Evolutionary conservation across 37 sponge, comb jelly and placozoan species (phyloP).

Genomic region (Cladorhizidae sp.): DNA sequence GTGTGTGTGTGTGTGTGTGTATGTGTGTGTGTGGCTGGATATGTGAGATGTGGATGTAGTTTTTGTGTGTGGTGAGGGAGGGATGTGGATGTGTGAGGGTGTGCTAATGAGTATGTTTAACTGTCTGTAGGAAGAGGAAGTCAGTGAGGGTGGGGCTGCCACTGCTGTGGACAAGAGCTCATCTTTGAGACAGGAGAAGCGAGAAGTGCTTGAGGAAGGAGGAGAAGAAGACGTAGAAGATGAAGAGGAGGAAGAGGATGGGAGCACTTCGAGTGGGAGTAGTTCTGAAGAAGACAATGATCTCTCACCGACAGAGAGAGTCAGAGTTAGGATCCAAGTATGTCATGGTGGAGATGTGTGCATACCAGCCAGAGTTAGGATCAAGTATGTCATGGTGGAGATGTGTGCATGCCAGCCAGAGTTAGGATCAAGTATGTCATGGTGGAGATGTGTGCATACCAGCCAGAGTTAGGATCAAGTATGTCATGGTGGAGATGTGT

Average conservation of each 20-base stretch:
- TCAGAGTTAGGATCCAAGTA: conserved; percentile 36
- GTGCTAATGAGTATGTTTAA: neutral
- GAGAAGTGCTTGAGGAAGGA: conserved; percentile 50
- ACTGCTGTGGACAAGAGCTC: neutral
- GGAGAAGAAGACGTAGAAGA: conserved; percentile 29
- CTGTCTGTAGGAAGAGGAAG: conserved; percentile 26
- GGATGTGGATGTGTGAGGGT: too few relatives aligned
- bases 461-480: too few relatives aligned
- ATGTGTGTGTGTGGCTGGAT: conserved; percentile 15
- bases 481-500: too few relatives aligned
- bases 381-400: too few relatives aligned
- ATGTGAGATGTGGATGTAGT: too few relatives aligned
- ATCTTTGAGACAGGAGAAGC: conserved; percentile 33
- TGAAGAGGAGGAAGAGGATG: conserved; percentile 11
- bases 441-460: too few relatives aligned
- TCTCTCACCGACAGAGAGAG: conserved; percentile 42
- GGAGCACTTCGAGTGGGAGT: neutral
- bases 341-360: neutral
- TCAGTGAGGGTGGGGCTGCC: conserved; percentile 8
- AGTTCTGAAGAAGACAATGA: conserved; percentile 17
- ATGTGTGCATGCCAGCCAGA: too few relatives aligned
- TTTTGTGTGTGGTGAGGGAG: too few relatives aligned
- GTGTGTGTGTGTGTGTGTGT: conserved; percentile 32
- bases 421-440: too few relatives aligned
- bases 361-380: too few relatives aligned